These are phyloP conservation scores for Cordylochernes scorpioides DNA, from an alignment of 2,888 invertebrate genomes.

Conservation along the genomic window DNA sequence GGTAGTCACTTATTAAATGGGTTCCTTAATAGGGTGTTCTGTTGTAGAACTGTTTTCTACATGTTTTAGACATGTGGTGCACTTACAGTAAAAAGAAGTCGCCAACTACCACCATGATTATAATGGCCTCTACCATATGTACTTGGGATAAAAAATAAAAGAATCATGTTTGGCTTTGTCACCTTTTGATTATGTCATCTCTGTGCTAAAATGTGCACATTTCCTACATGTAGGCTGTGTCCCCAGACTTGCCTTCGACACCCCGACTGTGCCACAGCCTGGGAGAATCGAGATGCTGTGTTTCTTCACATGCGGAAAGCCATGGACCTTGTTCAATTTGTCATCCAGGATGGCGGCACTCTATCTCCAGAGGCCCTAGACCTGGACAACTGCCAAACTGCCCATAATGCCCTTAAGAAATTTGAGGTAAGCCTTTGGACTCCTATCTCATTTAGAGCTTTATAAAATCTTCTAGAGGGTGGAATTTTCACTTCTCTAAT, in stretches of 20 bases:
- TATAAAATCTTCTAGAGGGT: not conserved
- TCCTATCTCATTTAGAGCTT: slow-evolving; percentile 14
- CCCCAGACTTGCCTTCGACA: slow-evolving; percentile 62
- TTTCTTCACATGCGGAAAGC: slow-evolving; percentile 76
- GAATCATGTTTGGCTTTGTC: no score
- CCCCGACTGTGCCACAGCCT: slow-evolving; percentile 70
- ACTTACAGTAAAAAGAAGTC: no score
- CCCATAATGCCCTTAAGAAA: slow-evolving; percentile 52
- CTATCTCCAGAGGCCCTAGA: slow-evolving; percentile 16
- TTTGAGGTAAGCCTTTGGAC: slow-evolving; percentile 30
- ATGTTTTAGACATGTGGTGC: no score
- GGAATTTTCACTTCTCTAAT: not conserved
- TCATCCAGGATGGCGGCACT: slow-evolving; percentile 68
- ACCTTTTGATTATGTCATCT: no score
- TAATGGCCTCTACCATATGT: no score
- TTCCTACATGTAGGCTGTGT: slow-evolving; percentile 1
- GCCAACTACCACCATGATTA: no score
- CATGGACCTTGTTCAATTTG: slow-evolving; percentile 88
- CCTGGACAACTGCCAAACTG: slow-evolving; percentile 26
- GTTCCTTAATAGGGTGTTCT: no score
- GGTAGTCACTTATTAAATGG: no score
- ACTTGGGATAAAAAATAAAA: no score
- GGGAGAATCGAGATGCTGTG: slow-evolving; percentile 86
- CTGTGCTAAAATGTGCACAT: no score
- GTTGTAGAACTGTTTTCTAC: no score